Evolutionary conservation across 2,113 vertebrate genomes (phyloP).

Genomic region (Pseudorasbora parva): DNA sequence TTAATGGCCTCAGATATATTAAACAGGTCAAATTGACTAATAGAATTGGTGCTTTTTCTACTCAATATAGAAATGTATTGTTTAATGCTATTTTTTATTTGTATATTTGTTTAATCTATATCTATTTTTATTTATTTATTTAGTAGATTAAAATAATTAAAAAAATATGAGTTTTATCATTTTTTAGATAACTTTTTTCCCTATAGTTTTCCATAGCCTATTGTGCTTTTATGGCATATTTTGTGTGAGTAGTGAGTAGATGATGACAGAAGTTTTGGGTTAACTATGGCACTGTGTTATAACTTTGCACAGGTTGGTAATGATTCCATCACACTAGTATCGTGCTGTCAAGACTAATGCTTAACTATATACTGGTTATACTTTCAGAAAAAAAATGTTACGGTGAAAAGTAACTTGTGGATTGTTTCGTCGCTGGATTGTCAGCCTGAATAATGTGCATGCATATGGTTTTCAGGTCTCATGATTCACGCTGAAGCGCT

Average conservation of each 20-base stretch:
- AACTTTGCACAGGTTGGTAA: neutral
- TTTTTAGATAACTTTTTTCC: too few relatives aligned
- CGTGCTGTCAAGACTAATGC: neutral
- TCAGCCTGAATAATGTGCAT: neutral
- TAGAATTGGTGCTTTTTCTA: too few relatives aligned
- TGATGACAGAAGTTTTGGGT: neutral
- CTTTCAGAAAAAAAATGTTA: neutral
- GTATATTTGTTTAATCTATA: too few relatives aligned
- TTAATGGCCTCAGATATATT: too few relatives aligned
- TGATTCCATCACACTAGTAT: neutral
- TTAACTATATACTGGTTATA: neutral
- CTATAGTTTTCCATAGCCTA: too few relatives aligned
- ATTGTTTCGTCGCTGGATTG: neutral
- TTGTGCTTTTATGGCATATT: neutral
- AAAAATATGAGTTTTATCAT: too few relatives aligned
- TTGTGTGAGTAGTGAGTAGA: neutral
- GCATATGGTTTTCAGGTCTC: conserved; percentile 3
- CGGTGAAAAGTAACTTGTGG: neutral
- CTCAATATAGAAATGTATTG: too few relatives aligned
- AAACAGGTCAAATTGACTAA: too few relatives aligned
- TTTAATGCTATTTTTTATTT: too few relatives aligned
- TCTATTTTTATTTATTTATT: too few relatives aligned
- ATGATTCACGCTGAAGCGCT: conserved; percentile 11
- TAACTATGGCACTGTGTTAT: neutral
- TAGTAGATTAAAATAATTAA: too few relatives aligned